Conservation (phyloP, 1,140 invertebrate species). For the Muscidifurax raptorellus region DNA sequence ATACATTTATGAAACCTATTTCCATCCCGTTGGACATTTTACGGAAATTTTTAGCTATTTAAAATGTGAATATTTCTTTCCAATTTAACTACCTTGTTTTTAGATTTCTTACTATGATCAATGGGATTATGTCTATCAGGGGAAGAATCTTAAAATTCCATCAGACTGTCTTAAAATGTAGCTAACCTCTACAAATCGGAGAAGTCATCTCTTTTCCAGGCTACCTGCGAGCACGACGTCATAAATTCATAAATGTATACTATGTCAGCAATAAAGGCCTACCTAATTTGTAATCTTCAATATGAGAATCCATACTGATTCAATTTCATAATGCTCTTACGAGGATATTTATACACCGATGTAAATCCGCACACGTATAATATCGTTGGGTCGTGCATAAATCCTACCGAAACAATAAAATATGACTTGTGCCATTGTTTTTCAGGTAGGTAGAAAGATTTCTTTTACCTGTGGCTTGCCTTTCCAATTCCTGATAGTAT, state of each 20-base stretch:
- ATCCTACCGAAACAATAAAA: constrained; percentile 24
- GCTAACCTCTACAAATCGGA: constrained; percentile 1
- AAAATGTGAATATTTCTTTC: no score
- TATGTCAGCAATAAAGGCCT: constrained; percentile 14
- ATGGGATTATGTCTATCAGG: no score
- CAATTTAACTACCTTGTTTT: no score
- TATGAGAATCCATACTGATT: not conserved
- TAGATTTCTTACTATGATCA: no score
- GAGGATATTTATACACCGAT: not conserved
- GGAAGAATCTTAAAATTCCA: constrained; percentile 11
- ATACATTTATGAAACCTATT: no score
- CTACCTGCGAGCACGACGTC: constrained; percentile 26
- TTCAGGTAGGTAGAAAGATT: not conserved
- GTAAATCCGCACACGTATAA: not conserved
- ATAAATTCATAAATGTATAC: constrained; percentile 39
- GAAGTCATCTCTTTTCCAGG: constrained; percentile 25
- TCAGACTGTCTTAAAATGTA: not conserved
- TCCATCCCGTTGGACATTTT: no score
- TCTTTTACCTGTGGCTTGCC: not conserved
- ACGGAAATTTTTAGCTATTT: no score
- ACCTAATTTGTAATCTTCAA: constrained; percentile 29
- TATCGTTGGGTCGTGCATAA: constrained; percentile 12
- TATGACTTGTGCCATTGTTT: constrained; percentile 29
- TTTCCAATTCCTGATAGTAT: not conserved
- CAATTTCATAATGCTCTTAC: constrained; percentile 27